Conservation (phyloP, 2,113 vertebrate genomes). For the Archocentrus centrarchus region DNA sequence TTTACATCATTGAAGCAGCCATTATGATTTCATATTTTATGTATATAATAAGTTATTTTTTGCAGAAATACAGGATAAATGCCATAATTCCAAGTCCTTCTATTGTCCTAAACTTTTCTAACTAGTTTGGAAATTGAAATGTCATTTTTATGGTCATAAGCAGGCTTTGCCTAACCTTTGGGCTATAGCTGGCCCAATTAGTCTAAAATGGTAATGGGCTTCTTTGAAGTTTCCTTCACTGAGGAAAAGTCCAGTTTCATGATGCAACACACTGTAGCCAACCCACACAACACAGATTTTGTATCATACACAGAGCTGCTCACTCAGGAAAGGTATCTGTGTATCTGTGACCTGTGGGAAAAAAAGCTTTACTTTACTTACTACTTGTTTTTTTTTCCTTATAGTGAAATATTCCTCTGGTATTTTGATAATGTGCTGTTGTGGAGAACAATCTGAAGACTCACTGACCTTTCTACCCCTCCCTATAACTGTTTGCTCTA, state of each 20-base stretch:
- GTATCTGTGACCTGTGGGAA: not conserved
- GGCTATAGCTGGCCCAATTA: constrained; percentile 37
- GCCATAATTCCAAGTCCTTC: not conserved
- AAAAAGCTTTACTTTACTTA: constrained; percentile 12
- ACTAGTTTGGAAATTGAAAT: not conserved
- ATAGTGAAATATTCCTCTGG: constrained; percentile 33
- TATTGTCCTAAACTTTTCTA: not conserved
- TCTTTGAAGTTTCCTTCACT: constrained; percentile 33
- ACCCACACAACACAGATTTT: not conserved
- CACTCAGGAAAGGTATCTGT: not conserved
- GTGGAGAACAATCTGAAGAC: constrained; percentile 45
- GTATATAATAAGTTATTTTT: no score
- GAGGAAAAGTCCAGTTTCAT: constrained; percentile 1
- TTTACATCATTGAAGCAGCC: no score
- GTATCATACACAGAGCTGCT: not conserved
- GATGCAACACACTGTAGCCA: not conserved
- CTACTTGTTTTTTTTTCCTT: constrained; percentile 19
- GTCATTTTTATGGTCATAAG: constrained; percentile 22
- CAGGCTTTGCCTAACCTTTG: constrained; percentile 45
- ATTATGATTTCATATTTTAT: not conserved
- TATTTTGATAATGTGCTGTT: constrained; percentile 50
- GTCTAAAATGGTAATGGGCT: constrained; percentile 42
- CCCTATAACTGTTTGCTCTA: not conserved
- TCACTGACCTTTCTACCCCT: constrained; percentile 47
- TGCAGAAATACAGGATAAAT: not conserved